Evolutionary conservation across 2,888 invertebrate species (phyloP).

Genomic region (Pycnomerus fuliginosus): DNA sequence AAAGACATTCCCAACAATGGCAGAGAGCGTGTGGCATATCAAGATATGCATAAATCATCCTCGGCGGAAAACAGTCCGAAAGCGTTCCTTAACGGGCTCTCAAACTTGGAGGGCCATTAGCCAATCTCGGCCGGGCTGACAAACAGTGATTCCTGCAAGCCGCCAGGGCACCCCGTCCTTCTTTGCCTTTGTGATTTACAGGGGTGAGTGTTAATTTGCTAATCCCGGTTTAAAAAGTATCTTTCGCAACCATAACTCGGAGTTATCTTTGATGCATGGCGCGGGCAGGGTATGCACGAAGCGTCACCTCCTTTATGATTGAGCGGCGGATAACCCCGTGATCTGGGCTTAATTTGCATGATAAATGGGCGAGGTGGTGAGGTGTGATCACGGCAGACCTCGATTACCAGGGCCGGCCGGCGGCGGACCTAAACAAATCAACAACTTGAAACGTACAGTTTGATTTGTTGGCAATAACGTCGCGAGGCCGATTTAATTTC

Average conservation of each 20-base stretch:
- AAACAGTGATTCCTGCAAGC: too few species aligned
- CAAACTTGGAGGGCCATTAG: too few species aligned
- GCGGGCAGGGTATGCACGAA: constrained; percentile 11
- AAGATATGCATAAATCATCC: constrained; percentile 21
- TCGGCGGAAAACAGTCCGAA: constrained; percentile 15
- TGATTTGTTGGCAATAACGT: constrained; percentile 16
- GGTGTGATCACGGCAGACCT: constrained; percentile 25
- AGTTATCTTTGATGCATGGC: constrained; percentile 24
- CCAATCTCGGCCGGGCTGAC: too few species aligned
- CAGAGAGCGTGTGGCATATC: constrained; percentile 12
- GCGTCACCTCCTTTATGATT: constrained; percentile 24
- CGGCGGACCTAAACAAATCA: constrained; percentile 14
- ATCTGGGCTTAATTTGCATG: constrained; percentile 30
- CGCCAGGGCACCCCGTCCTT: not conserved
- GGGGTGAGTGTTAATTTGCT: too few species aligned
- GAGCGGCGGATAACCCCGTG: constrained; percentile 24
- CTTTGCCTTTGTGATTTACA: constrained; percentile 3
- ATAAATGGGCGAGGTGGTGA: constrained; percentile 26
- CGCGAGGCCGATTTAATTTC: constrained; percentile 15
- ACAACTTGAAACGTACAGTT: constrained; percentile 10
- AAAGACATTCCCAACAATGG: constrained; percentile 9
- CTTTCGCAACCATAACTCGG: too few species aligned
- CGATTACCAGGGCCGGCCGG: constrained; percentile 11
- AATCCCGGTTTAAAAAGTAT: too few species aligned
- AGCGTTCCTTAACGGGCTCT: too few species aligned